Percentiles rank a stretch among this genome's conserved stretches.
These are phyloP conservation scores for Rousettus madagascariensis DNA, from an alignment of 2,797 vertebrate genomes.

Conservation along the genomic window DNA sequence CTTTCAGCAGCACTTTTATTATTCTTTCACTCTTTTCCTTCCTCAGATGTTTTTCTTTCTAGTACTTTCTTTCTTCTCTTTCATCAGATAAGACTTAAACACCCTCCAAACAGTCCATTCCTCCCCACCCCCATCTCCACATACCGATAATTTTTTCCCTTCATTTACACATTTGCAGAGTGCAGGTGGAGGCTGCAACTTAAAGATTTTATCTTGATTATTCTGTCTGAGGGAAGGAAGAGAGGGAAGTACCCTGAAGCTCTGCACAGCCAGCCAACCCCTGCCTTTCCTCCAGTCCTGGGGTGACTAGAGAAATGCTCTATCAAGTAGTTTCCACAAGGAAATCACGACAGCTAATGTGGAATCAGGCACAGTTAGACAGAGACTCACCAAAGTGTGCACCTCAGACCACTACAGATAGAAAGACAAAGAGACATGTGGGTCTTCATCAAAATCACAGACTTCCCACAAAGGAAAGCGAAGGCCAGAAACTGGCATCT, in stretches of 20 bases:
- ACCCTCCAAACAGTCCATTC: neutral
- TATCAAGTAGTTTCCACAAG: neutral
- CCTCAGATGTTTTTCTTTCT: conserved; percentile 7
- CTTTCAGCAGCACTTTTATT: conserved; percentile 36
- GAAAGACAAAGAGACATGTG: neutral
- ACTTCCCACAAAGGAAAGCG: neutral
- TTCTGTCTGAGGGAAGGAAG: neutral
- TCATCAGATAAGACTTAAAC: neutral
- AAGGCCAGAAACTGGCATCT: neutral
- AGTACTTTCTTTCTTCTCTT: neutral
- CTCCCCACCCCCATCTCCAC: neutral
- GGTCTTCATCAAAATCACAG: neutral
- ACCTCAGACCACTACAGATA: neutral
- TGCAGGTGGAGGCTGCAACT: neutral
- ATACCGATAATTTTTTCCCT: neutral
- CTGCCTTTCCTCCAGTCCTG: neutral
- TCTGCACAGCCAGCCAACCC: neutral
- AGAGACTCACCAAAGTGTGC: neutral
- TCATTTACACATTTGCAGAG: neutral
- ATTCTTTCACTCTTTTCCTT: neutral
- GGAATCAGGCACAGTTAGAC: neutral
- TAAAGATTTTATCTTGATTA: neutral
- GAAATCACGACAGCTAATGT: neutral
- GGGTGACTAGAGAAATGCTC: neutral
- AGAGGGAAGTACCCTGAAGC: neutral